Conservation (phyloP, 1,140 invertebrate genomes). For the Drosophila hydei region DNA sequence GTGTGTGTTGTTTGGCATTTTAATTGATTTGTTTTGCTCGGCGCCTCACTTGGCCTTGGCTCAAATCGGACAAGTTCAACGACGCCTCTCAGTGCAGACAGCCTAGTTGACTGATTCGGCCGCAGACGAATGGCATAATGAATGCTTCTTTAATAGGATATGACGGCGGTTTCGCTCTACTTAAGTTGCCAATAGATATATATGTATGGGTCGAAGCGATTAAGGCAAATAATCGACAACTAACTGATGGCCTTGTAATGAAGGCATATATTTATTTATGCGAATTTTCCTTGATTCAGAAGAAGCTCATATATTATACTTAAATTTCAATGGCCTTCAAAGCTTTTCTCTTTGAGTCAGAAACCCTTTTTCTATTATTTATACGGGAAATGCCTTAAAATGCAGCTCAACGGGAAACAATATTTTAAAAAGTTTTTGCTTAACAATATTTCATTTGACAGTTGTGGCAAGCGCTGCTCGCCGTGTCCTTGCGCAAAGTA, state of each 20-base stretch:
- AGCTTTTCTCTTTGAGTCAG: too few species aligned
- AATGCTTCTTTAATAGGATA: slow-evolving; percentile 25
- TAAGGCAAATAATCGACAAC: neutral
- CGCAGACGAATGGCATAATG: slow-evolving; percentile 54
- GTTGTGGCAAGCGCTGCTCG: slow-evolving; percentile 13
- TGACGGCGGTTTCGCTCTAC: neutral
- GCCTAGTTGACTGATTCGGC: slow-evolving; percentile 51
- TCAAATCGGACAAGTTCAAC: slow-evolving; percentile 49
- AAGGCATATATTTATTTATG: neutral
- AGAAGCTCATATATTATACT: too few species aligned
- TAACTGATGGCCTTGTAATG: neutral
- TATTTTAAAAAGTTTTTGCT: slow-evolving; percentile 21
- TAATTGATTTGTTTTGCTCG: slow-evolving; percentile 78
- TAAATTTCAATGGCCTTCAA: too few species aligned
- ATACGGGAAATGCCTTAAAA: slow-evolving; percentile 1
- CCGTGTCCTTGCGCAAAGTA: slow-evolving; percentile 42
- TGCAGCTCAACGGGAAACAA: slow-evolving; percentile 14
- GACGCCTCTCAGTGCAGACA: slow-evolving; percentile 43
- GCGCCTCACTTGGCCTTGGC: slow-evolving; percentile 39
- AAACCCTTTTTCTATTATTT: slow-evolving; percentile 4
- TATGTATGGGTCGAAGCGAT: neutral
- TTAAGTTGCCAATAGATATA: neutral
- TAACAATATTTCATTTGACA: slow-evolving; percentile 37
- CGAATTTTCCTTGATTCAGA: too few species aligned
- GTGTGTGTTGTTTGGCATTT: slow-evolving; percentile 48